Evolutionary conservation across 2,888 invertebrate genomes (phyloP).

Genomic region (Linyphia triangularis): DNA sequence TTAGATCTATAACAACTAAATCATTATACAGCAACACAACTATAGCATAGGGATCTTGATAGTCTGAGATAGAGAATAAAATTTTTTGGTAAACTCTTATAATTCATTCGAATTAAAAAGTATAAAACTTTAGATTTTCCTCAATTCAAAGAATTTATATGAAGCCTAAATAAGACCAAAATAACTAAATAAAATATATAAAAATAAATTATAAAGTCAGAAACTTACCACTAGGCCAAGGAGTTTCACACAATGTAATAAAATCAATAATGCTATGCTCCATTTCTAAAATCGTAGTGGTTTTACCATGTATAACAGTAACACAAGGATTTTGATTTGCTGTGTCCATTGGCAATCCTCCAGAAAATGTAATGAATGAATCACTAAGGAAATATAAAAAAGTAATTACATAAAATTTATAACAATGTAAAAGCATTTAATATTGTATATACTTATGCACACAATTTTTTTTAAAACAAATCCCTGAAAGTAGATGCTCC

Average conservation of each 20-base stretch:
- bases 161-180: too few species aligned
- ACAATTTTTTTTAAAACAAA: too few species aligned
- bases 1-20: slow-evolving; percentile 97
- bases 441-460: too few species aligned
- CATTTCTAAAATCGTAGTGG: slow-evolving; percentile 98
- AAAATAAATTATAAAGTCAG: neutral
- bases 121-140: neutral
- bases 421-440: too few species aligned
- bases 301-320: slow-evolving; percentile 97
- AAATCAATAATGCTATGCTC: slow-evolving; percentile 99
- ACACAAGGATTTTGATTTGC: slow-evolving; percentile 82
- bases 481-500: too few species aligned
- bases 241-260: slow-evolving; percentile 95
- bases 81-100: too few species aligned
- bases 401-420: too few species aligned
- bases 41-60: slow-evolving; percentile 98
- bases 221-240: slow-evolving; percentile 90
- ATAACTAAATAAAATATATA: neutral
- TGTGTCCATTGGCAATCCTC: slow-evolving; percentile 92
- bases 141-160: neutral
- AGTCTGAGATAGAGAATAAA: slow-evolving; percentile 78
- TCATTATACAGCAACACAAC: slow-evolving; percentile 98
- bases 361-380: slow-evolving; percentile 97
- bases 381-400: slow-evolving; percentile 87
- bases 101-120: too few species aligned